Conservation (phyloP, 2,797 vertebrate species). For the Sebastes kiyomatsui region DNA sequence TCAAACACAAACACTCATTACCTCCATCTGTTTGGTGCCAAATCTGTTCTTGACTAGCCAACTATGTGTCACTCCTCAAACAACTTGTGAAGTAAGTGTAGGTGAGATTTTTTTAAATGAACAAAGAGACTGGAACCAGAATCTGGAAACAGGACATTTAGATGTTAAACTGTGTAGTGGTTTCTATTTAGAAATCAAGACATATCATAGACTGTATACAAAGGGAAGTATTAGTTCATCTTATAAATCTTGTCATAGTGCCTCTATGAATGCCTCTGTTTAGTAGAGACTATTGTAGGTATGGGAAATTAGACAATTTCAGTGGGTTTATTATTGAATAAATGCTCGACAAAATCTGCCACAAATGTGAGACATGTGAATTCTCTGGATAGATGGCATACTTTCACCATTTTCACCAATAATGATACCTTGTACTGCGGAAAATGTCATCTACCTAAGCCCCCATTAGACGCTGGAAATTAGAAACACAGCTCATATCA, state of each 20-base stretch:
- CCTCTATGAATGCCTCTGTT: background rate
- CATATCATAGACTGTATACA: background rate
- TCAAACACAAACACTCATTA: slow-evolving; percentile 56
- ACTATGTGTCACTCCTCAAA: slow-evolving; percentile 50
- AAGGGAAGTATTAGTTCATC: background rate
- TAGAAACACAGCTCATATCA: slow-evolving; percentile 70
- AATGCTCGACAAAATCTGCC: background rate
- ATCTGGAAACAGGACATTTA: background rate
- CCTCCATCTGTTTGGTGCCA: slow-evolving; percentile 40
- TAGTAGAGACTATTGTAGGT: background rate
- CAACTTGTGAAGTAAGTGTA: slow-evolving; percentile 14
- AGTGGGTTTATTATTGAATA: background rate
- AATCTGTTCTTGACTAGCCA: slow-evolving; percentile 37
- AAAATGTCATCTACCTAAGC: slow-evolving; percentile 68
- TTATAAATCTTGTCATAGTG: background rate
- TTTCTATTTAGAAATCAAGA: background rate
- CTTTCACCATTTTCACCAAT: slow-evolving; percentile 37
- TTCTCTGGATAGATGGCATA: slow-evolving; percentile 39
- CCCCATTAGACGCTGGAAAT: slow-evolving; percentile 54
- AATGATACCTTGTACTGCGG: slow-evolving; percentile 63
- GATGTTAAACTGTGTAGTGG: background rate
- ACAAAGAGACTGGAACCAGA: slow-evolving; percentile 5
- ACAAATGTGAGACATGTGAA: background rate
- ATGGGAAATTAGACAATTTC: background rate
- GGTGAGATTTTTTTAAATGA: slow-evolving; percentile 24